Conservation (phyloP, 2,797 vertebrate species). For the Chloroceryle inda region DNA sequence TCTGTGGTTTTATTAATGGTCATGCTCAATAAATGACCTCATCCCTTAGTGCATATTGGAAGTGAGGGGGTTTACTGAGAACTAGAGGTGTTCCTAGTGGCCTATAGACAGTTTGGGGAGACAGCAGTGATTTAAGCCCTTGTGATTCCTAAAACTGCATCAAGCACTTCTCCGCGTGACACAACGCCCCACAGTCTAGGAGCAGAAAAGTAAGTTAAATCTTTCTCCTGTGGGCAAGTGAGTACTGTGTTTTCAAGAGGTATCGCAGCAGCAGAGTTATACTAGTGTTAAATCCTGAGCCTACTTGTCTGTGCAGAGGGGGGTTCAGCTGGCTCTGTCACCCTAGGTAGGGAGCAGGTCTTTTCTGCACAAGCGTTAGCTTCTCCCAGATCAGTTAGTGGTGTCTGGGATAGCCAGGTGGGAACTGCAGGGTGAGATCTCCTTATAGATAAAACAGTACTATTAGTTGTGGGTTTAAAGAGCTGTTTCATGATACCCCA, state of each 20-base stretch:
- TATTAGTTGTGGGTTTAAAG: background rate
- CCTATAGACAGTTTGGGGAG: background rate
- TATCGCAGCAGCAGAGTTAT: background rate
- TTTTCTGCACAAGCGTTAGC: background rate
- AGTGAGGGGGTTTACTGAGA: background rate
- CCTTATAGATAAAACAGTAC: background rate
- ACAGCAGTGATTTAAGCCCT: background rate
- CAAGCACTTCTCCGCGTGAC: background rate
- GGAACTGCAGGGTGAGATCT: background rate
- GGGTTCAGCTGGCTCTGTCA: background rate
- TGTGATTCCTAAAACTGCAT: background rate
- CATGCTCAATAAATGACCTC: constrained; percentile 11
- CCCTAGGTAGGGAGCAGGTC: background rate
- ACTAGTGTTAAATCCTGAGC: background rate
- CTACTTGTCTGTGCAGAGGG: fast-evolving
- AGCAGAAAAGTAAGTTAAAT: background rate
- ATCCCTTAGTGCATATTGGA: background rate
- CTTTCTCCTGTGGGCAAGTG: background rate
- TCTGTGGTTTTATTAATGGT: constrained; percentile 31
- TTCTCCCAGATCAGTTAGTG: background rate
- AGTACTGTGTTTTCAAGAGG: background rate
- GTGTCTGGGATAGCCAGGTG: background rate
- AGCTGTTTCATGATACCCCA: background rate
- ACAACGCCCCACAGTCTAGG: background rate
- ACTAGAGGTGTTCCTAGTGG: background rate